These are phyloP conservation scores for Hyles lineata DNA, from an alignment of 2,888 invertebrate species.

Conservation along the genomic window DNA sequence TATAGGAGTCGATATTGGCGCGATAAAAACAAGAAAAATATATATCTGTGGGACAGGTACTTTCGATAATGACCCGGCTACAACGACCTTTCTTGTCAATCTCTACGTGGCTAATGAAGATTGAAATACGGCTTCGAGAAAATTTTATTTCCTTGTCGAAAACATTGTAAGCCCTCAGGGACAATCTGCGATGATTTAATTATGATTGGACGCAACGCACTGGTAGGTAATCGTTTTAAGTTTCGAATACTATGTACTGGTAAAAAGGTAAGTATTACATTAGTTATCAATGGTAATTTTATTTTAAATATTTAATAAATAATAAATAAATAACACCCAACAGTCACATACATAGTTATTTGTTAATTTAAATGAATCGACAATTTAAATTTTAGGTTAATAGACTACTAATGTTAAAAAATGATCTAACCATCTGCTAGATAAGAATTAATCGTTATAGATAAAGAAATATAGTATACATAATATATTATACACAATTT, in stretches of 20 bases:
- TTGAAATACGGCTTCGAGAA: slow-evolving; percentile 52
- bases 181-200: slow-evolving; percentile 37
- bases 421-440: too few species aligned
- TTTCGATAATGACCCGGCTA: slow-evolving; percentile 62
- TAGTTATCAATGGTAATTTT: too few species aligned
- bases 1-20: slow-evolving; percentile 57
- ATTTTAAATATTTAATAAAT: too few species aligned
- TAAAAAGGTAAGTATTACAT: not conserved
- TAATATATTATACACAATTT: too few species aligned
- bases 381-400: too few species aligned
- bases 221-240: not conserved
- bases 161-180: slow-evolving; percentile 41
- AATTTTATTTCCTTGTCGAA: slow-evolving; percentile 37
- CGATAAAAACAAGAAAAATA: slow-evolving; percentile 60
- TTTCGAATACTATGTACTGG: not conserved
- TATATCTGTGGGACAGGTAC: slow-evolving; percentile 48
- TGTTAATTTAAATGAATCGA: too few species aligned
- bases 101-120: slow-evolving; percentile 61
- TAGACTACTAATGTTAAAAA: too few species aligned
- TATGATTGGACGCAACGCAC: slow-evolving; percentile 25
- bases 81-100: slow-evolving; percentile 68
- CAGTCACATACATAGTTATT: too few species aligned
- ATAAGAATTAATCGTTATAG: not conserved
- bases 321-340: too few species aligned
- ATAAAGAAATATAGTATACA: not conserved